These are phyloP conservation scores for Tillus elongatus DNA, from an alignment of 2,888 invertebrate species.

Conservation along the genomic window DNA sequence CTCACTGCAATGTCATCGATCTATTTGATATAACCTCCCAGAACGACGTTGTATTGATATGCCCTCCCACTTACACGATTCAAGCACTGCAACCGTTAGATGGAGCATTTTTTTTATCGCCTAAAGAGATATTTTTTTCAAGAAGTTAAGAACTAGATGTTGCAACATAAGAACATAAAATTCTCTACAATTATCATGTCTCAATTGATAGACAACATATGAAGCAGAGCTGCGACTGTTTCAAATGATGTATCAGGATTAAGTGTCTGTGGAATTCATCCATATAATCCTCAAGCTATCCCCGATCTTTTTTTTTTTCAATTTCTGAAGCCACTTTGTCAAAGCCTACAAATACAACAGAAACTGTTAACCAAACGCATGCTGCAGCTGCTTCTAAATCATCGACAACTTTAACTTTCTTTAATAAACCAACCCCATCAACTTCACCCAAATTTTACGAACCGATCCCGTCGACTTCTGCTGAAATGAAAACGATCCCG, in stretches of 20 bases:
- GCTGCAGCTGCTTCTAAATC: slow-evolving; percentile 4
- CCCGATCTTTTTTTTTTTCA: slow-evolving; percentile 16
- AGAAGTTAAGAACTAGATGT: slow-evolving; percentile 10
- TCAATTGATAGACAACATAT: slow-evolving; percentile 12
- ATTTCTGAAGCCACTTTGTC: slow-evolving; percentile 10
- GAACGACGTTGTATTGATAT: too few relatives aligned
- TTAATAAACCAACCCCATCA: slow-evolving; percentile 1
- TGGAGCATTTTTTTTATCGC: too few relatives aligned
- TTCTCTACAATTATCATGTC: slow-evolving; percentile 10
- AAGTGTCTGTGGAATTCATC: slow-evolving; percentile 13
- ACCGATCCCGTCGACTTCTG: slow-evolving; percentile 2
- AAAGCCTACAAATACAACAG: slow-evolving; percentile 2
- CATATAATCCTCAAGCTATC: slow-evolving; percentile 14
- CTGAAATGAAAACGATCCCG: slow-evolving; percentile 1
- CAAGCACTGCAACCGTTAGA: too few relatives aligned
- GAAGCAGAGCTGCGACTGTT: slow-evolving; percentile 14
- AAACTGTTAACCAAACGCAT: slow-evolving; percentile 3
- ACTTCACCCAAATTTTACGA: not conserved
- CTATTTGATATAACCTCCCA: too few relatives aligned
- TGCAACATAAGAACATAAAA: slow-evolving; percentile 10
- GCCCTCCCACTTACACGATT: too few relatives aligned
- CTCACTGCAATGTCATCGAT: too few relatives aligned
- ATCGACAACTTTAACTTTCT: slow-evolving; percentile 2
- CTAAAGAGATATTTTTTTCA: slow-evolving; percentile 10
- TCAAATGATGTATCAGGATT: slow-evolving; percentile 15